These are phyloP conservation scores for Trissoscelio sp. DNA, from an alignment of 2,888 invertebrate genomes.

Conservation along the genomic window DNA sequence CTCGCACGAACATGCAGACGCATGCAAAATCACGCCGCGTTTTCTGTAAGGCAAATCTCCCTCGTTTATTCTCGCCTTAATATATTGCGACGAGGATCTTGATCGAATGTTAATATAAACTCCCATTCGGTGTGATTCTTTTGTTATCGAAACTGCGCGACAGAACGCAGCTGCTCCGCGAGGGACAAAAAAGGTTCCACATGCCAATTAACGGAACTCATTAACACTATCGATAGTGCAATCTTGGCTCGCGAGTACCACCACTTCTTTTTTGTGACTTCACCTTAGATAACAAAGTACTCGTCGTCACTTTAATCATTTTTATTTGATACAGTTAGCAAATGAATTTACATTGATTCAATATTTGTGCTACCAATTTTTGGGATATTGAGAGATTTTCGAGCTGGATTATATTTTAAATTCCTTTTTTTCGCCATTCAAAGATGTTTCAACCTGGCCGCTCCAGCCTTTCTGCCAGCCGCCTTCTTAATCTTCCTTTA, in stretches of 20 bases:
- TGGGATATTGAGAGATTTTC: too few species aligned
- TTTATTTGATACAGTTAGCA: too few species aligned
- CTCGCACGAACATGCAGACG: not conserved
- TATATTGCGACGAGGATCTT: conserved; percentile 12
- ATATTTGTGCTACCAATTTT: too few species aligned
- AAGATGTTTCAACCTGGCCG: conserved; percentile 29
- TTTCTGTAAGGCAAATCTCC: conserved; percentile 13
- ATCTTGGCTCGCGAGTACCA: conserved; percentile 65
- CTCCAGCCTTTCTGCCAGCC: conserved; percentile 64
- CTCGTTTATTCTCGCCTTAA: conserved; percentile 10
- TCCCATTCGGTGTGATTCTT: conserved; percentile 18
- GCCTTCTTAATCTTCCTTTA: conserved; percentile 81
- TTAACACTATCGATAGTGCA: conserved; percentile 77
- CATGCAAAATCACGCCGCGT: conserved; percentile 12
- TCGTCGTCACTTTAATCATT: not conserved
- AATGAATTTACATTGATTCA: too few species aligned
- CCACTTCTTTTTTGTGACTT: conserved; percentile 67
- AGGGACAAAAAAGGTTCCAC: conserved; percentile 70
- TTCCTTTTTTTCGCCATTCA: conserved; percentile 6
- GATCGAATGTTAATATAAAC: conserved; percentile 25
- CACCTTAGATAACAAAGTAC: conserved; percentile 65
- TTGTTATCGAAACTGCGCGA: conserved; percentile 42
- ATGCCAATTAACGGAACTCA: conserved; percentile 78
- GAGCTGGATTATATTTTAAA: not conserved
- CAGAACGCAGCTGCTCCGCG: conserved; percentile 34